Conservation (phyloP, 2,888 invertebrate species). For the Leptopilina myrica region DNA sequence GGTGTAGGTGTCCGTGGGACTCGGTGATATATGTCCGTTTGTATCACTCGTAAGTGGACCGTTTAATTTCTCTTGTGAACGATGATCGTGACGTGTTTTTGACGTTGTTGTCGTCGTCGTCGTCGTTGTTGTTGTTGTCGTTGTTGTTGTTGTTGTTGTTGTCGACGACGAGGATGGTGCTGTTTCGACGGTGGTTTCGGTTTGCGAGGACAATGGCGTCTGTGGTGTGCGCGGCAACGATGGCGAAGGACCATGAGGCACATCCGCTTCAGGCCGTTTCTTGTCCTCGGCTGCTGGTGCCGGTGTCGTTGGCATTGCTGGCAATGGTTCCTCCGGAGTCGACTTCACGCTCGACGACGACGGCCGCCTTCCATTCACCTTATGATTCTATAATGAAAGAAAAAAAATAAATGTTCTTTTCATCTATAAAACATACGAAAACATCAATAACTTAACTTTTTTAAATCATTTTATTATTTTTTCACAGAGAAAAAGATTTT, state of each 20-base stretch:
- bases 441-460: too few species aligned
- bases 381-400: constrained; percentile 73
- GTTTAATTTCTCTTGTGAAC: constrained; percentile 62
- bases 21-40: constrained; percentile 73
- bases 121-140: too few species aligned
- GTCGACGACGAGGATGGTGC: constrained; percentile 15
- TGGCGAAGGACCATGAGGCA: constrained; percentile 74
- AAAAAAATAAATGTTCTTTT: not conserved
- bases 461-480: too few species aligned
- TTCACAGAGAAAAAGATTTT: too few species aligned
- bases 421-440: not conserved
- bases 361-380: constrained; percentile 79
- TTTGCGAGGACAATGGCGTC: constrained; percentile 65
- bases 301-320: constrained; percentile 74
- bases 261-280: constrained; percentile 73
- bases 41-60: constrained; percentile 64
- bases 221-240: constrained; percentile 71
- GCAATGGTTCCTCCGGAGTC: constrained; percentile 74
- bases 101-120: constrained; percentile 26
- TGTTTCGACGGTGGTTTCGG: constrained; percentile 67
- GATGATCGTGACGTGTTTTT: constrained; percentile 59
- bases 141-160: too few species aligned
- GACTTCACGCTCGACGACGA: constrained; percentile 74
- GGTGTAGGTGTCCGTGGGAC: constrained; percentile 73
- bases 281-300: constrained; percentile 74